Conservation (phyloP, 2,113 vertebrate species). For the Eulacestoma nigropectus region DNA sequence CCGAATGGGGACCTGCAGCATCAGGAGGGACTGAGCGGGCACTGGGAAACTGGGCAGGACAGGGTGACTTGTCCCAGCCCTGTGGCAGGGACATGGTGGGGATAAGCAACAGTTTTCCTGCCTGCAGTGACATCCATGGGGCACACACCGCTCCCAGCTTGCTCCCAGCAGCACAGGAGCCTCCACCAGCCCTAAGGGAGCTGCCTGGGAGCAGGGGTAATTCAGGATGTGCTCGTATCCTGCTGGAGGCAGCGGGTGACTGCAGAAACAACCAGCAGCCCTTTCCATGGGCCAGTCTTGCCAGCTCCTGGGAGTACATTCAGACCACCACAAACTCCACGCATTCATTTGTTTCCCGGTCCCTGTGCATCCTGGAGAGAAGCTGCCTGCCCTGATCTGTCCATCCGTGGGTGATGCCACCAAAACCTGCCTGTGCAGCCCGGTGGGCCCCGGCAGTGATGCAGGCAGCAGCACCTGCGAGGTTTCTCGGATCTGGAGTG, state of each 20-base stretch:
- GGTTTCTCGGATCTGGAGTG: not conserved
- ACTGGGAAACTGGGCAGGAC: not conserved
- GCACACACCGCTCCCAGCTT: accelerated
- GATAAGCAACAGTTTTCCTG: not conserved
- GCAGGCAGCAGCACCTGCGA: not conserved
- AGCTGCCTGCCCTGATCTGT: not conserved
- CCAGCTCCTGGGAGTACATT: not conserved
- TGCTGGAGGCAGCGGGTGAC: not conserved
- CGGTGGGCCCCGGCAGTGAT: accelerated
- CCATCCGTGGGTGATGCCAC: not conserved
- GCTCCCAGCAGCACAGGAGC: not conserved
- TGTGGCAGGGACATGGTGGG: not conserved
- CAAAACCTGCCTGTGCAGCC: not conserved
- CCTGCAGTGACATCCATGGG: not conserved
- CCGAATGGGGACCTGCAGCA: not conserved
- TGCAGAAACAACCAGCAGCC: not conserved
- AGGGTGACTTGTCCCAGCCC: not conserved
- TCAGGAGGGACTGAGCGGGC: accelerated
- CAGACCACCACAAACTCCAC: accelerated
- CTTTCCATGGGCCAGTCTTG: not conserved
- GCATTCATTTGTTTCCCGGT: accelerated
- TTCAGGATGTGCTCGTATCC: accelerated
- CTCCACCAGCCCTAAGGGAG: not conserved
- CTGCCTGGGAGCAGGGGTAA: not conserved
- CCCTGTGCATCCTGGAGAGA: not conserved